Conservation (phyloP, 2,888 invertebrate genomes). For the Endomychus coccineus region DNA sequence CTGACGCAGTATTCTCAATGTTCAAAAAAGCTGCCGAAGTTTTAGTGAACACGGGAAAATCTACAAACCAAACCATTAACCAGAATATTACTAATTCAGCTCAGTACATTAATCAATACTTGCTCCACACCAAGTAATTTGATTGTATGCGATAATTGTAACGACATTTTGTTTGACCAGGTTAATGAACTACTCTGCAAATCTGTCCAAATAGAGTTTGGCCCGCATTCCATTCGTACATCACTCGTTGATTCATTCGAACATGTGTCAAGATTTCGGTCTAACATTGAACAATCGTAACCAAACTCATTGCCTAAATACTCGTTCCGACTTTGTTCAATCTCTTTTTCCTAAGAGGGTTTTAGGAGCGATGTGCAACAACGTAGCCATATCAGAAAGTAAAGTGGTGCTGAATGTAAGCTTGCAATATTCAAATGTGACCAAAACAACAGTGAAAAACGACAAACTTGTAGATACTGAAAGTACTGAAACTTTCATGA, state of each 20-base stretch:
- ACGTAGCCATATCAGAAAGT: conserved; percentile 59
- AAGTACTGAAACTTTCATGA: too few relatives aligned
- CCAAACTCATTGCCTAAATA: too few relatives aligned
- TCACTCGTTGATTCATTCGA: conserved; percentile 53
- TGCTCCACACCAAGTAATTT: conserved; percentile 70
- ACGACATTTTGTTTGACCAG: conserved; percentile 59
- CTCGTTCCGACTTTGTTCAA: too few relatives aligned
- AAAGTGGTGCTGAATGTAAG: conserved; percentile 60
- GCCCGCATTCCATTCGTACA: conserved; percentile 55
- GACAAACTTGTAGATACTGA: conserved; percentile 9
- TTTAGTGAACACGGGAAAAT: conserved; percentile 63
- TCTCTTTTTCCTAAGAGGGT: conserved; percentile 58
- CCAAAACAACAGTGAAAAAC: conserved; percentile 20
- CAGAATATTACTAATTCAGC: conserved; percentile 44
- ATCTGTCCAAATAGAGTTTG: conserved; percentile 53
- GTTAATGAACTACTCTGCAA: conserved; percentile 68
- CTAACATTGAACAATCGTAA: too few relatives aligned
- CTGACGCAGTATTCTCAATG: conserved; percentile 85
- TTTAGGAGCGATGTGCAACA: conserved; percentile 71
- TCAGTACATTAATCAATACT: conserved; percentile 27
- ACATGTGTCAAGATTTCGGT: conserved; percentile 55
- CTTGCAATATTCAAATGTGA: conserved; percentile 36
- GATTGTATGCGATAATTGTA: conserved; percentile 69
- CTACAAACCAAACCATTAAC: conserved; percentile 53
- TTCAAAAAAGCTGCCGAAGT: conserved; percentile 88